Evolutionary conservation across 1,140 invertebrate genomes (phyloP).

Genomic region (Prorops nasuta): DNA sequence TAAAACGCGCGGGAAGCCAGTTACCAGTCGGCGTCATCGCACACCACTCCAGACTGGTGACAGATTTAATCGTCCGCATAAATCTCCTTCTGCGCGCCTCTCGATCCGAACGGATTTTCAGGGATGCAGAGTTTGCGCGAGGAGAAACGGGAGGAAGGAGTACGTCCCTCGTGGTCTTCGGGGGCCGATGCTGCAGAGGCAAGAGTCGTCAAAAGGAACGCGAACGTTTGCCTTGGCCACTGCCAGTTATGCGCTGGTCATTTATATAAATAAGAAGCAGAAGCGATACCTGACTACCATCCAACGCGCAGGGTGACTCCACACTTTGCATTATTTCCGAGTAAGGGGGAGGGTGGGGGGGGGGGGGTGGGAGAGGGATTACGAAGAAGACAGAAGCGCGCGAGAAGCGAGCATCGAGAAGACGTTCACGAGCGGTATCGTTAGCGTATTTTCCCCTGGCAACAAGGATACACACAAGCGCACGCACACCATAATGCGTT

Average conservation of each 20-base stretch:
- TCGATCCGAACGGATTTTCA: constrained; percentile 1
- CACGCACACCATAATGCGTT: constrained; percentile 38
- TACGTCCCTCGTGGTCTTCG: too few species aligned
- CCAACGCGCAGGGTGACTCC: constrained; percentile 46
- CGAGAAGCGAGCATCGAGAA: constrained; percentile 30
- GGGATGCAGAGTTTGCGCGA: background rate
- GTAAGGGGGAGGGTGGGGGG: constrained; percentile 29
- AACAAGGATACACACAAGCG: too few species aligned
- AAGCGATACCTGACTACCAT: constrained; percentile 56
- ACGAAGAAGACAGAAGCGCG: constrained; percentile 33
- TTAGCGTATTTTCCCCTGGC: constrained; percentile 49
- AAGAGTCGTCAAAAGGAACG: too few species aligned
- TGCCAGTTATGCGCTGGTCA: constrained; percentile 55
- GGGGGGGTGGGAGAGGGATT: constrained; percentile 32
- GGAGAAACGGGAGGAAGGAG: too few species aligned
- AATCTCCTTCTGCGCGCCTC: constrained; percentile 7
- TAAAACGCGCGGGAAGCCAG: constrained; percentile 15
- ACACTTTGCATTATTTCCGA: constrained; percentile 49
- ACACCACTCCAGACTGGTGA: constrained; percentile 6
- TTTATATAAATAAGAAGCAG: constrained; percentile 58
- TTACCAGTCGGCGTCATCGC: constrained; percentile 8
- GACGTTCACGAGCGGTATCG: constrained; percentile 44
- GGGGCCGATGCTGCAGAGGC: too few species aligned
- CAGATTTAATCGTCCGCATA: constrained; percentile 1
- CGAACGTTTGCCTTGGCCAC: too few species aligned